Evolutionary conservation across 1,140 invertebrate genomes (phyloP).

Genomic region (Frieseomelitta varia): DNA sequence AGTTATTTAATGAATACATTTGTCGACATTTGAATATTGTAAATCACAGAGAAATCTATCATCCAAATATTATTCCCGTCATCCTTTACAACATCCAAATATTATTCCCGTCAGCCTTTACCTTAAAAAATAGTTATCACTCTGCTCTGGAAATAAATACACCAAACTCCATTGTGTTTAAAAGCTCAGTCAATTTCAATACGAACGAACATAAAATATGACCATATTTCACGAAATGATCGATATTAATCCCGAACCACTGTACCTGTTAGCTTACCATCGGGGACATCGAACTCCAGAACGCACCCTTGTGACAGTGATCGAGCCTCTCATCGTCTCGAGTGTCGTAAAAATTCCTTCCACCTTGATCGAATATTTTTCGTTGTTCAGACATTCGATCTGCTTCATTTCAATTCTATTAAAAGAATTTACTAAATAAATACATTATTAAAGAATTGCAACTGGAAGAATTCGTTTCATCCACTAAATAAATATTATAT

Average conservation of each 20-base stretch:
- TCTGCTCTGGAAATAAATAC: not conserved
- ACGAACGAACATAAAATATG: not conserved
- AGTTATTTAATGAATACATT: too few relatives aligned
- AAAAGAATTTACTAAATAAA: too few relatives aligned
- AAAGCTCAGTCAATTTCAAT: not conserved
- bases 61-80: not conserved
- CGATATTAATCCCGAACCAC: not conserved
- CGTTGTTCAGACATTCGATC: not conserved
- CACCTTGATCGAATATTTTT: conserved; percentile 37
- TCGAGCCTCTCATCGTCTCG: not conserved
- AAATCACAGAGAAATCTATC: too few relatives aligned
- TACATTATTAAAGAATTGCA: too few relatives aligned
- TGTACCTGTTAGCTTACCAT: not conserved
- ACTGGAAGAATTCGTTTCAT: too few relatives aligned
- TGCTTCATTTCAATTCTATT: too few relatives aligned
- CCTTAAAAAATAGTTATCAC: not conserved
- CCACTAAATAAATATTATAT: too few relatives aligned
- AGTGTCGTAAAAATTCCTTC: not conserved
- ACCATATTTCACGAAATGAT: not conserved
- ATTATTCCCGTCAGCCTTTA: not conserved
- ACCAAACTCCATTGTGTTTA: not conserved
- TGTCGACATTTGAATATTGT: too few relatives aligned
- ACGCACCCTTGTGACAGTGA: conserved; percentile 19
- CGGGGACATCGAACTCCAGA: not conserved
- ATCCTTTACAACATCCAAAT: not conserved